Evolutionary conservation across 2,113 vertebrate species (phyloP).

Genomic region (Monopterus albus): DNA sequence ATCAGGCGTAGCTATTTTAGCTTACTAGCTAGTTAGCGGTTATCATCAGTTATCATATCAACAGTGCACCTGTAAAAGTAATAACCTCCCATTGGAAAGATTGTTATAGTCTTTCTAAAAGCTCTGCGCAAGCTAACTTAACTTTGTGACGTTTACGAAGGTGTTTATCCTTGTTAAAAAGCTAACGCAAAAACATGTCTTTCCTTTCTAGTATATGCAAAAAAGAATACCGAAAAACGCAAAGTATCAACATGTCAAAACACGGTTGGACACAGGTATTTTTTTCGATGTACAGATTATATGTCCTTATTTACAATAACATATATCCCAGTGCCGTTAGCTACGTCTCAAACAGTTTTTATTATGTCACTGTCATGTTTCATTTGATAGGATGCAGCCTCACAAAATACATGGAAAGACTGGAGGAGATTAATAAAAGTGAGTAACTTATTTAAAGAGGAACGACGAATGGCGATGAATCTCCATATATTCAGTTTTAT

Average conservation of each 20-base stretch:
- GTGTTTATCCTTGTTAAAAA: not conserved
- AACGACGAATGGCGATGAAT: too few species aligned
- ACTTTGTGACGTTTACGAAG: not conserved
- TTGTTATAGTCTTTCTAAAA: not conserved
- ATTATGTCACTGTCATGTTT: not conserved
- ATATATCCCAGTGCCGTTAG: not conserved
- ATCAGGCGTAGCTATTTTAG: not conserved
- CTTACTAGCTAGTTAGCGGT: constrained; percentile 37
- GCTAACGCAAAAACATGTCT: not conserved
- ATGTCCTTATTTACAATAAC: not conserved
- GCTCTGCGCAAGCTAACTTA: not conserved
- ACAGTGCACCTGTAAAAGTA: constrained; percentile 5
- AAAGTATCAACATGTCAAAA: constrained; percentile 89
- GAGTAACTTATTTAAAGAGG: constrained; percentile 74
- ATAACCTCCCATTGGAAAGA: too few species aligned
- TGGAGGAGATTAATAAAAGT: constrained; percentile 95
- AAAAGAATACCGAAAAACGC: constrained; percentile 91
- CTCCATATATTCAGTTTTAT: too few species aligned
- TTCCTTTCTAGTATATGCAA: constrained; percentile 84
- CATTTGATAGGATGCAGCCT: constrained; percentile 88
- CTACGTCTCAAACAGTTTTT: not conserved
- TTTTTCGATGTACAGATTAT: not conserved
- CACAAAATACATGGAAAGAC: constrained; percentile 90
- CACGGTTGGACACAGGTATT: constrained; percentile 92
- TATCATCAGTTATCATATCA: constrained; percentile 34